A percentile compares a stretch with the other conserved stretches of the same genome.
Conservation (phyloP, 2,888 invertebrate species). For the Melanchra persicariae region DNA sequence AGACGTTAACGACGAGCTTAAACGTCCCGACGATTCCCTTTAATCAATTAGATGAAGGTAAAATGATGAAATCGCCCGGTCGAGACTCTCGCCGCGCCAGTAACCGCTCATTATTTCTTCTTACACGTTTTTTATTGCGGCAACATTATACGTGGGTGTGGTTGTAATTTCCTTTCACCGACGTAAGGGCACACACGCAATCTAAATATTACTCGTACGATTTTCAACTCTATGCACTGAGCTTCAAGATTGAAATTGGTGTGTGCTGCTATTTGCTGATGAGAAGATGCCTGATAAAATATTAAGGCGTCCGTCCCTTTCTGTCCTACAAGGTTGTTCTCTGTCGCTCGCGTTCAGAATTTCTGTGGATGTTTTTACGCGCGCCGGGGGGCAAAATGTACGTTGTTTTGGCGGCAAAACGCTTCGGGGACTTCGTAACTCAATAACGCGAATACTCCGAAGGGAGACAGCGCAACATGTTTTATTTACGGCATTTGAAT, state of each 20-base stretch:
- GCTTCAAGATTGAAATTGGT: slow-evolving; percentile 66
- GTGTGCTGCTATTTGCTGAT: slow-evolving; percentile 72
- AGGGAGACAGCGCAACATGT: slow-evolving; percentile 88
- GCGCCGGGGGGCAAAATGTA: slow-evolving; percentile 90
- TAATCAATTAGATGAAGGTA: slow-evolving; percentile 88
- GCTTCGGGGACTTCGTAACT: slow-evolving; percentile 90
- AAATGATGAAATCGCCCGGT: slow-evolving; percentile 83
- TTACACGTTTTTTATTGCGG: slow-evolving; percentile 90
- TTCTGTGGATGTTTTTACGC: slow-evolving; percentile 89
- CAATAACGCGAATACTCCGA: slow-evolving; percentile 88
- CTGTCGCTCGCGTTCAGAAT: slow-evolving; percentile 79
- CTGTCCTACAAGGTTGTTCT: slow-evolving; percentile 79
- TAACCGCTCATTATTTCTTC: slow-evolving; percentile 91
- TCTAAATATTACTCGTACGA: slow-evolving; percentile 68
- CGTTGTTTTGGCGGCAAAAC: slow-evolving; percentile 91
- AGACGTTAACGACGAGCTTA: slow-evolving; percentile 66
- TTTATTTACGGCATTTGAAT: slow-evolving; percentile 90
- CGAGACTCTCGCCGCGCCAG: slow-evolving; percentile 85
- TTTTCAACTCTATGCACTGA: slow-evolving; percentile 65
- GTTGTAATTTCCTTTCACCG: slow-evolving; percentile 91
- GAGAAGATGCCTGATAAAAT: slow-evolving; percentile 90
- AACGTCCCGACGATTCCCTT: slow-evolving; percentile 78
- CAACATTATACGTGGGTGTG: slow-evolving; percentile 91
- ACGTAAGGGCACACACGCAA: slow-evolving; percentile 91
- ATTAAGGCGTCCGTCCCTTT: slow-evolving; percentile 88